These are phyloP conservation scores for Spodoptera frugiperda DNA, from an alignment of 1,140 invertebrate genomes.

Conservation along the genomic window DNA sequence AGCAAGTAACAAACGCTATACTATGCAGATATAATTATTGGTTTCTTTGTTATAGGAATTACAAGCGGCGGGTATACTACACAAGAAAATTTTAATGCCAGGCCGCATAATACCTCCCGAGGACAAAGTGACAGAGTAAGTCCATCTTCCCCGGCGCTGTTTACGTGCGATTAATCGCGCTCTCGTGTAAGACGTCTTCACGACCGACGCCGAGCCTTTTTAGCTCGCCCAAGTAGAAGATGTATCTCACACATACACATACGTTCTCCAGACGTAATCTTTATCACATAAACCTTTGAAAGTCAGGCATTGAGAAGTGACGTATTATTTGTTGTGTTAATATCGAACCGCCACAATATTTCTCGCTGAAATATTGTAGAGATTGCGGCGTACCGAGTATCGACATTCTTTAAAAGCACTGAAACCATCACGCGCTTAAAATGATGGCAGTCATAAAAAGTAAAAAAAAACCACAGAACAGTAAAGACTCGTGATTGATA, in stretches of 20 bases:
- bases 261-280: constrained; percentile 25
- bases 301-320: constrained; percentile 27
- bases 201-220: constrained; percentile 40
- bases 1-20: not conserved
- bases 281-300: constrained; percentile 42
- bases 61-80: constrained; percentile 62
- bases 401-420: constrained; percentile 25
- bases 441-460: constrained; percentile 44
- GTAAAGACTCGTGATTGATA: constrained; percentile 50
- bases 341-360: constrained; percentile 28
- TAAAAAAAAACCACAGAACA: constrained; percentile 45
- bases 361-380: constrained; percentile 28
- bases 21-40: constrained; percentile 49
- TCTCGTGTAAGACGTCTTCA: constrained; percentile 47
- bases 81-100: constrained; percentile 78
- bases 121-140: constrained; percentile 71
- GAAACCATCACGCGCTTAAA: constrained; percentile 1
- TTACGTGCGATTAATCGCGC: constrained; percentile 55
- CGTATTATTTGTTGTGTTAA: constrained; percentile 29
- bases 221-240: constrained; percentile 47
- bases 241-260: constrained; percentile 38
- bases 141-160: constrained; percentile 47
- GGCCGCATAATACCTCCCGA: constrained; percentile 76
- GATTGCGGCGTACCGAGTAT: not conserved
- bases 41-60: constrained; percentile 72